A percentile compares a stretch with the other conserved stretches of the same genome.
Conservation (phyloP, 2,888 invertebrate genomes). For the Microctonus brassicae region DNA sequence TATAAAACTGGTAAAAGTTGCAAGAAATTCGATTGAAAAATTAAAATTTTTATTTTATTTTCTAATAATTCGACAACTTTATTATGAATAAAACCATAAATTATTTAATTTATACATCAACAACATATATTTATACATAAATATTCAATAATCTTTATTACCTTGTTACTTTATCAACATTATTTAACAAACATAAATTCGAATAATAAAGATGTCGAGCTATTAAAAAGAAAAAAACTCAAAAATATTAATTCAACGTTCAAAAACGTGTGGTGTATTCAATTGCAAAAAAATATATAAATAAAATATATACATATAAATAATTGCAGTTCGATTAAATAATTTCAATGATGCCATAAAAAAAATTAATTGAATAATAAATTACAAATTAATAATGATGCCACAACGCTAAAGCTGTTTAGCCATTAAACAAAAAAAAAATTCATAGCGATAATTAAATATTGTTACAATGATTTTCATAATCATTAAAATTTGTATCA, state of each 20-base stretch:
- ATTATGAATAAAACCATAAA: not conserved
- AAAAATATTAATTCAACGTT: not conserved
- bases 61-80: not conserved
- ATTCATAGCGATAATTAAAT: constrained; percentile 33
- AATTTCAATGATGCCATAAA: not conserved
- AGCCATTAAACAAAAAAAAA: constrained; percentile 22
- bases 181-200: not conserved
- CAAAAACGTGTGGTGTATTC: not conserved
- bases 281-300: not conserved
- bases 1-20: not conserved
- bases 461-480: constrained; percentile 36
- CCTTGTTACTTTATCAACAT: not conserved
- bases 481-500: constrained; percentile 62
- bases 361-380: not conserved
- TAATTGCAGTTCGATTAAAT: not conserved
- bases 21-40: not conserved
- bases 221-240: not conserved
- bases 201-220: not conserved
- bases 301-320: not conserved
- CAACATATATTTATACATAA: not conserved
- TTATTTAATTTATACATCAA: not conserved
- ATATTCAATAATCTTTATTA: not conserved
- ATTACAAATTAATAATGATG: constrained; percentile 4
- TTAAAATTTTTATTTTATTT: not conserved
- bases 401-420: not conserved